Evolutionary conservation across 2,113 vertebrate species (phyloP), one percentile per base, ranked within the genome.

Genomic region (Microtus richardsoni): DNA sequence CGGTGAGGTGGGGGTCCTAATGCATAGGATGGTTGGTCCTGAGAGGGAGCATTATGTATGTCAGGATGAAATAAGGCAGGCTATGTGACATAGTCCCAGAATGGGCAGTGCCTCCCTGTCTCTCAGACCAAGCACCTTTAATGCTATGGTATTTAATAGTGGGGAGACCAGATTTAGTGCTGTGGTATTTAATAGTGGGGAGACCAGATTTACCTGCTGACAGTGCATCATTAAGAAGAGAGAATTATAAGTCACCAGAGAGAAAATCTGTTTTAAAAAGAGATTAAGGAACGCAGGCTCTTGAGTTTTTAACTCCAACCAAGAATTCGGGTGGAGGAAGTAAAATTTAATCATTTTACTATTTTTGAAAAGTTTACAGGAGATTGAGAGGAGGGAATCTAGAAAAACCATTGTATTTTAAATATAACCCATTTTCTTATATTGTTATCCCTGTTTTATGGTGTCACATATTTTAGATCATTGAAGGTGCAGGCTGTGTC

Each of bases 291-390:
- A 95, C 9, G 30, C 3, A 41, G 26, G 24, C 68, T 92, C 36
- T 96, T 19, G 47, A 52, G 26, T 88, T 82, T 95, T 95, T 83
- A 70, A 66, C 41, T 39, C 54, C 21, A 68, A 39, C 49, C 77
- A 89, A 85, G 52, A 93, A 64, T 41, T 41, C 22, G 26, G 64
- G 70, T 93, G 41, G 54, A 91, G 79, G 86, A 96, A 97, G 73
- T 93, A 33, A 68, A 94, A 91, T 95, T 85, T 41, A 74, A 93
- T 77, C 54, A 21, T 30, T 75, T 83, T 95, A 75, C 33, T 86
- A 0, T 80, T 66, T 84, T 91, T 75, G 49, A 87, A 86, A 95
- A 73, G 30, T 54, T 41, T 78, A 30, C 66, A 39, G 52, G 66
- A 90, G 16, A 41, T 77, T 44, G 68, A 9, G 88, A 73, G 52